Evolutionary conservation across 2,797 vertebrate genomes (phyloP), one percentile per base, ranked within the genome.

Genomic region (Acanthopagrus latus): DNA sequence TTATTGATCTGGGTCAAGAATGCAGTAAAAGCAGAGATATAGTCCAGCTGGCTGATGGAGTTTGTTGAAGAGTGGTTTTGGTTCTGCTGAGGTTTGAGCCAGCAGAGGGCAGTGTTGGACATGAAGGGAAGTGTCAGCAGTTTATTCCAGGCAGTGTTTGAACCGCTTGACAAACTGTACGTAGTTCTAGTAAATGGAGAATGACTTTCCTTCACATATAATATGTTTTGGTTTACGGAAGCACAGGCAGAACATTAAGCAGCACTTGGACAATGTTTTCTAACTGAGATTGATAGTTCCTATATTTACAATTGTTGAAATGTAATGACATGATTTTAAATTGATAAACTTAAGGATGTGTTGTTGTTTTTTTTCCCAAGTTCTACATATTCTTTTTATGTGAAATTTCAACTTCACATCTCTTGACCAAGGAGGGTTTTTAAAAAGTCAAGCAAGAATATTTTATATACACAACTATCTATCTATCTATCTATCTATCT

Each of bases 91-190:
- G 16, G n/a, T 63, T 66, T 72, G 14, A 64, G 23, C 84, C 91
- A 89, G 71, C 77, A 89, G 88, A 77, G 87, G 88, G 91, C 83
- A 58, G 16, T 82, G 76, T 89, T 88, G 78, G 33, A 76, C 14
- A 67, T 75, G n/a, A 65, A 67, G 14, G 59, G 17, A 46, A 10
- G 33, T 33, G 17, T 21, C n/a, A 56, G 66, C 46, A 56, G 33
- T 76, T 74, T 25, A 12, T 46, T 14, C 57, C 47, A 38, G 54
- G 27, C 5, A 4, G 0, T 5, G 47, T 21, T 62, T 51, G 7
- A 70, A 41, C 27, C 18, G 25, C 48, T 60, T 3, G 7, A n/a
- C 25, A 48, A 73, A 65, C 14, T 17, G 18, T 27, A 20, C 0
- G 0, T 57, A 55, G 55, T 62, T 50, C 29, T 21, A 10, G 10